Evolutionary conservation across 2,797 vertebrate species (phyloP), one percentile per base, ranked within the genome.

Genomic region (Scolopax bukidnonensis): DNA sequence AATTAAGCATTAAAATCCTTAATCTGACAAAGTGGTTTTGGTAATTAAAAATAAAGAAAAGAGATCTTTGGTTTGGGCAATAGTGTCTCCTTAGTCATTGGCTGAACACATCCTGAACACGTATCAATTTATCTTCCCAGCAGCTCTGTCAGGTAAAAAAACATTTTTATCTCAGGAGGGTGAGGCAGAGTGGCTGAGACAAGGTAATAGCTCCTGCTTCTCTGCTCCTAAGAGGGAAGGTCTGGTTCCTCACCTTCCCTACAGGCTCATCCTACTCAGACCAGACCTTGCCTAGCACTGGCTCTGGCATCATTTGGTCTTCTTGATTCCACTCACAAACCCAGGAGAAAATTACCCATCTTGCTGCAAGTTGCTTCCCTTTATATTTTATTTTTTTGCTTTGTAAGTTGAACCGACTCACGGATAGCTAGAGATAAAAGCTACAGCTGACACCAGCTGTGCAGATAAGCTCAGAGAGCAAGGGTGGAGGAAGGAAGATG

Each of bases 391-490:
- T 28, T 33, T 48, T 4, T 50, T 56, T 2, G 8, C 53, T 50
- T 43, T 14, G 4, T 36, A 80, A 92, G 48, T 69, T 84, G 33
- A 95, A 67, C 74, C 3, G 1, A n/a, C 65, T 67, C 47, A 65
- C 76, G 90, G 54, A 63, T 12, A 78, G 69, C 69, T 25, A 78
- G 54, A 95, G 80, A 91, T 67, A 95, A 90, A 94, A 93, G 61
- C 64, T 90, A 25, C 32, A 75, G 73, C 61, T 90, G 85, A 73
- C 73, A 95, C 50, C 65, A 79, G 50, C 81, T 84, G 65, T 63
- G 74, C 67, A 63, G 91, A 86, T 91, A 87, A 95, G n/a, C 47
- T 53, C 25, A 4, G 47, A 90, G 24, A 88, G 77, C 77, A 86
- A 69, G 43, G 63, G 59, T 45, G 16, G 43, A 76, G 28, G 83